Base-by-base conservation (phyloP, 1,140 invertebrate genomes). In the Drosophila arizonae region DNA sequence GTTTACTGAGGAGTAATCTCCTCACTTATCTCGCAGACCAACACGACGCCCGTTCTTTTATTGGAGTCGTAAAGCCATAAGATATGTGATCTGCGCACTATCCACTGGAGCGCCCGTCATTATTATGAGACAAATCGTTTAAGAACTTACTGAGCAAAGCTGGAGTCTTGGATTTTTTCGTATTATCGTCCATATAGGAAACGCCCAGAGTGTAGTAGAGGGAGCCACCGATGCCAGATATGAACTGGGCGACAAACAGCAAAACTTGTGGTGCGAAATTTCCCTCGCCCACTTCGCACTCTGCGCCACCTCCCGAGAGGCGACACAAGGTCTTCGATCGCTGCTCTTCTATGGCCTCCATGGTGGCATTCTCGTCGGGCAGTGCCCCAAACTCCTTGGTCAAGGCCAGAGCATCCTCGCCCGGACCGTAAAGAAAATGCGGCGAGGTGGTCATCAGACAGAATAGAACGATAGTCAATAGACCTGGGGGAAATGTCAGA, bases 151-250 rank as follows among this genome's bases (percentile, higher is more conserved):
- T 95, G 51, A 95, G 93, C 17, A 95, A 84, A 1, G 93, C 94
- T 10, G 95, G 94, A 3, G 95, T 95, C 79, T 95, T 95, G 9
- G 95, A 95, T 78, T 94, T 95, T 74, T 95, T 94, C 26, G 94
- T 95, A 77, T 95, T 95, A 72, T 95, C 94, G 75, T 95, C 94
- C 94, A 95, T 94, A 69, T 95, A 95, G n/a, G 95, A 94, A 0
- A 95, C 93, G 4, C 95, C 95, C 6, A 95, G 91, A 0, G 94
- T 95, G 66, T 94, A 95, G 77, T 94, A 95, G 0, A 95, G 81
- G 0, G 94, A 94, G 9, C 94, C 94, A 21, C 95, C 94, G 15
- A 95, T 93, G 2, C 95, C 95, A 0, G 94, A 95, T 43, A 95
- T 94, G 15, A 95, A 92, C 76, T 95, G 94, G 0, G 95, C 94